Evolutionary conservation across 2,113 vertebrate genomes (phyloP), one percentile per base, ranked within the genome.

Genomic region (Enhydra lutris): DNA sequence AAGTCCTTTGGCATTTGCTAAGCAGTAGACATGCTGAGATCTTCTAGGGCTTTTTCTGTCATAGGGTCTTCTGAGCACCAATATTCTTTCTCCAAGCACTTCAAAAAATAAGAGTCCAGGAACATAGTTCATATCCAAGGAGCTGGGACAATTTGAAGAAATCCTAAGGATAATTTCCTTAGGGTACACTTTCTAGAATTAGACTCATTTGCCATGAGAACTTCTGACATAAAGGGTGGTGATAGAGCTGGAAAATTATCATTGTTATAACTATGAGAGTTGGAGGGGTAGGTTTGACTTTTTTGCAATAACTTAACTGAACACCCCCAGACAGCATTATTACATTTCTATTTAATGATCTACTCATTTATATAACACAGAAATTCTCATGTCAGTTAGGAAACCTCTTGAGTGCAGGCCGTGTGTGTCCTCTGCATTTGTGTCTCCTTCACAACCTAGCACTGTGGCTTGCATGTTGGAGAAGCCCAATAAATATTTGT

Each of bases 191-290:
- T 93, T 63, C 69, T 91, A 4, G 13, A 87, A 15, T 63, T 80
- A n/a, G 14, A 52, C 76, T 96, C 23, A n/a, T 92, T 80, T 92
- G 65, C 47, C 92, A 76, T 65, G 57, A 95, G 91, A 96, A 92
- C 20, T 52, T 78, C n/a, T 81, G 45, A 36, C 36, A 7, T 74
- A 88, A 88, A 80, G 7, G 80, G 39, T 24, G 31, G 8, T 78
- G 3, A 13, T 31, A 67, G n/a, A 94, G 24, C 5, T 81, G 76
- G 61, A 81, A 94, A 87, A 83, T 69, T 24, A 24, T 94, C 52
- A 42, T n/a, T 74, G 14, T 71, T 29, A 23, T 39, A 88, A 59
- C 39, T 23, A 31, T 73, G 39, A 95, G 47, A 50, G 23, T 50
- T 24, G 13, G 67, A 21, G 10, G 9, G 39, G 26, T 9, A 55